Evolutionary conservation across 2,797 vertebrate genomes (phyloP).

Genomic region (Acridotheres tristis): DNA sequence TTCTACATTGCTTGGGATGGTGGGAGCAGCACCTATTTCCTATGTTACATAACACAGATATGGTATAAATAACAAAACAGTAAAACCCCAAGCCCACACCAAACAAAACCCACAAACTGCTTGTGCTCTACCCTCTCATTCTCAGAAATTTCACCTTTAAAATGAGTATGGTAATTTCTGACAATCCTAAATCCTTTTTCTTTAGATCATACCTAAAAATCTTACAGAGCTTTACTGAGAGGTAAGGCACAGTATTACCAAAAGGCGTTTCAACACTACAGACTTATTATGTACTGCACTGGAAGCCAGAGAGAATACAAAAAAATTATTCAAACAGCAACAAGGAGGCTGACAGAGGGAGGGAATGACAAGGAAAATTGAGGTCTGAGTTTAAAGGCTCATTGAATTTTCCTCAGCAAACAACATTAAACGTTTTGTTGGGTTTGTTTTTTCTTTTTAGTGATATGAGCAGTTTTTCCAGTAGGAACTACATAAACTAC

Average conservation of each 20-base stretch:
- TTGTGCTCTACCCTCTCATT: neutral
- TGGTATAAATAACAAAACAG: neutral
- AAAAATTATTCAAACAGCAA: neutral
- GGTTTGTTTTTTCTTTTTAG: neutral
- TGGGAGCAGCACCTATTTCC: neutral
- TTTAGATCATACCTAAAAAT: neutral
- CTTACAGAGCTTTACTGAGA: neutral
- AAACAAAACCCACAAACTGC: rapidly evolving
- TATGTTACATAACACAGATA: neutral
- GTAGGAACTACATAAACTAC: neutral
- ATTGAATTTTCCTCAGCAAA: neutral
- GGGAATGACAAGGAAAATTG: neutral
- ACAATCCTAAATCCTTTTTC: neutral
- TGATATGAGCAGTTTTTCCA: neutral
- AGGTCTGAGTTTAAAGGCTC: neutral
- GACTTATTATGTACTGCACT: neutral
- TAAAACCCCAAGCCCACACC: neutral
- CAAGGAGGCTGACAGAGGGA: neutral
- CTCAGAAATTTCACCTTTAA: neutral
- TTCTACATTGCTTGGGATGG: neutral
- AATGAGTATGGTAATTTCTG: neutral
- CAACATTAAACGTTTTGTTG: neutral
- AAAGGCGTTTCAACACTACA: neutral
- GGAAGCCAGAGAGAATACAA: neutral
- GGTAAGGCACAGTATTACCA: neutral